A percentile compares a stretch with the other conserved stretches of the same genome.
Conservation (phyloP, 2,888 invertebrate species). For the Punctoribates punctum region DNA sequence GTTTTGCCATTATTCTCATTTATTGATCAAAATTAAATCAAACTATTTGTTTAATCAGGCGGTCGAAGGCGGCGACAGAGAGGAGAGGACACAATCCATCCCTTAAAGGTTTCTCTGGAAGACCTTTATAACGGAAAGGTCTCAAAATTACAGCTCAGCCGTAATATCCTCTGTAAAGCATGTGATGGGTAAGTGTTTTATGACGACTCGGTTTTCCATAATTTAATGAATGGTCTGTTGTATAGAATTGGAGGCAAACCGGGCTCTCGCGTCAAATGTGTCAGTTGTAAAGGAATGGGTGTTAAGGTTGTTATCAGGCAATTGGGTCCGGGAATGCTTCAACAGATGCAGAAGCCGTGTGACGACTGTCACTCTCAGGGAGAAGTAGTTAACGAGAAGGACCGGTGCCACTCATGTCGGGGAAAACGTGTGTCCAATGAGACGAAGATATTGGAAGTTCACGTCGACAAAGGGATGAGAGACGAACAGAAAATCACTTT, state of each 20-base stretch:
- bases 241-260: conserved; percentile 64
- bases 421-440: conserved; percentile 79
- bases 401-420: conserved; percentile 74
- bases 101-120: conserved; percentile 76
- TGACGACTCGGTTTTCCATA: not conserved
- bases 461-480: conserved; percentile 82
- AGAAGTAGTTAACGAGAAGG: conserved; percentile 68
- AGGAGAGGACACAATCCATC: conserved; percentile 79
- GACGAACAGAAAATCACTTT: conserved; percentile 81
- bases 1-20: too few species aligned
- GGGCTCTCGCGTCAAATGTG: conserved; percentile 66
- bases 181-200: conserved; percentile 66
- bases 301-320: conserved; percentile 70
- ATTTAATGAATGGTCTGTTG: too few species aligned
- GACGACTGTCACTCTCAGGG: conserved; percentile 57
- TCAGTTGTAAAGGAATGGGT: conserved; percentile 72
- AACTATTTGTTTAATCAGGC: conserved; percentile 49
- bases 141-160: conserved; percentile 72
- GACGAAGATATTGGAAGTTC: conserved; percentile 77
- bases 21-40: too few species aligned
- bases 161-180: conserved; percentile 71
- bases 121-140: conserved; percentile 87
- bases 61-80: conserved; percentile 60
- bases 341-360: conserved; percentile 53
- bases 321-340: conserved; percentile 63